Evolutionary conservation across 1,140 invertebrate genomes (phyloP).

Genomic region (Tribolium madens): DNA sequence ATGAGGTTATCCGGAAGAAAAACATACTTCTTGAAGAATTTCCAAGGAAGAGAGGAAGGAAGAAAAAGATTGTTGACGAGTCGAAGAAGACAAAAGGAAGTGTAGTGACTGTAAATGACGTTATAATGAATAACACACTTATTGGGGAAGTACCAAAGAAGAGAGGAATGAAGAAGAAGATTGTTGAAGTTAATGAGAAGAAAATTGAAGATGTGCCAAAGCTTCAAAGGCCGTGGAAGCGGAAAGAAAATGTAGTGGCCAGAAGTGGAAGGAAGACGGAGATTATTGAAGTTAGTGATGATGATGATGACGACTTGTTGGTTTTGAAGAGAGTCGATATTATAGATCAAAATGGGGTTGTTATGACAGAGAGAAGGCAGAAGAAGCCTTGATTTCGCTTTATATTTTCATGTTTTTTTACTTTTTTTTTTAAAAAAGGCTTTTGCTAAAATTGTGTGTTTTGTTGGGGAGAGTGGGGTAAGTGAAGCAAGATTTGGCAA

Average conservation of each 20-base stretch:
- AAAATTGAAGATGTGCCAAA: too few species aligned
- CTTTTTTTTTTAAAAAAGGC: not conserved
- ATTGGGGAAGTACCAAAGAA: too few species aligned
- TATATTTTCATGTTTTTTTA: not conserved
- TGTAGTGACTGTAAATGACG: too few species aligned
- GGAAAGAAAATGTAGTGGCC: too few species aligned
- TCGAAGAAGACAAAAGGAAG: too few species aligned
- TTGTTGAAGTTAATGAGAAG: too few species aligned
- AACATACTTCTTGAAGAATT: not conserved
- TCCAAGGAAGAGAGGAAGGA: not conserved
- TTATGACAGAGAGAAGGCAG: not conserved
- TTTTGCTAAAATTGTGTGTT: not conserved
- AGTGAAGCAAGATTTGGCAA: conserved; percentile 43
- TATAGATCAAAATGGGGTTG: not conserved
- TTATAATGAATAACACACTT: too few species aligned
- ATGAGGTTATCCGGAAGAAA: not conserved
- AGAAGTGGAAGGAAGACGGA: too few species aligned
- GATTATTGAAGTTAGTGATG: not conserved
- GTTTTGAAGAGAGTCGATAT: conserved; percentile 13
- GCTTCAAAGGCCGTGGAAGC: too few species aligned
- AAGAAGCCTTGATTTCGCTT: not conserved
- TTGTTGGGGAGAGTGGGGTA: not conserved
- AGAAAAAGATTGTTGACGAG: too few species aligned
- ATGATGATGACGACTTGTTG: conserved; percentile 1
- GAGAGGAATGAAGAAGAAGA: too few species aligned